phyloP scores from a whole-genome alignment of 92 coral and sea anemone genomes.

The Montipora capitata region DNA sequence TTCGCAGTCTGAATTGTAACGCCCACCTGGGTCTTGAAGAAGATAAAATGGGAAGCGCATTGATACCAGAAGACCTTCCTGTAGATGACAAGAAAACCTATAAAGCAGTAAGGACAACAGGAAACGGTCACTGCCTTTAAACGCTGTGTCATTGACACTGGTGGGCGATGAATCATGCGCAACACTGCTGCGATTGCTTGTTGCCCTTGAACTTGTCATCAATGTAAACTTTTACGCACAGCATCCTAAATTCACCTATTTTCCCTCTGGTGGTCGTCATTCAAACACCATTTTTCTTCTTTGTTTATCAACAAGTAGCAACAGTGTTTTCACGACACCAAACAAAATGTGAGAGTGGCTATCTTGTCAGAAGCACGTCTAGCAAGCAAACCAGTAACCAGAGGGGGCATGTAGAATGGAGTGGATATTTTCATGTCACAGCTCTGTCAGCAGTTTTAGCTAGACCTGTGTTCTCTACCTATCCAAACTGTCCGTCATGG shows the following conservation, averaged over 20 bases:
- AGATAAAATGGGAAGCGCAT: constrained; percentile 1
- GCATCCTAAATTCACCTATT: constrained; percentile 31
- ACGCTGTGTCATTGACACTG: constrained; percentile 44
- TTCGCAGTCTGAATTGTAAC: background rate
- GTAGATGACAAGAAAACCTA: background rate
- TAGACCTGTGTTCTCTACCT: constrained; percentile 38
- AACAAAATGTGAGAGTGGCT: constrained; percentile 6
- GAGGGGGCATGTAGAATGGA: constrained; percentile 22
- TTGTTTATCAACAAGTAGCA: constrained; percentile 1
- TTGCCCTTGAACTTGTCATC: constrained; percentile 35
- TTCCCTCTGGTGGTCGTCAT: constrained; percentile 21
- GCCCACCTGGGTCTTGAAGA: constrained; percentile 44
- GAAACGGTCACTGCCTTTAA: constrained; percentile 61
- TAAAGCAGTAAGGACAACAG: constrained; percentile 13
- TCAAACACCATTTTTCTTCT: constrained; percentile 18
- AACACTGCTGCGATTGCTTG: constrained; percentile 5
- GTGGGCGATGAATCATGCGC: constrained; percentile 44
- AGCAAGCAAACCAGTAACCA: constrained; percentile 25
- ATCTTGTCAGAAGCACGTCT: constrained; percentile 49
- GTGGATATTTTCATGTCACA: constrained; percentile 51
- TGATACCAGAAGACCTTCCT: constrained; percentile 33
- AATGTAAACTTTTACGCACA: constrained; percentile 29
- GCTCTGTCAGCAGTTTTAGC: constrained; percentile 38
- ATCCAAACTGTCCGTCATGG: constrained; percentile 34
- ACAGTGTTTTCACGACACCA: background rate